These are phyloP conservation scores for Agrilus planipennis DNA, from an alignment of 1,140 invertebrate genomes.

Conservation along the genomic window DNA sequence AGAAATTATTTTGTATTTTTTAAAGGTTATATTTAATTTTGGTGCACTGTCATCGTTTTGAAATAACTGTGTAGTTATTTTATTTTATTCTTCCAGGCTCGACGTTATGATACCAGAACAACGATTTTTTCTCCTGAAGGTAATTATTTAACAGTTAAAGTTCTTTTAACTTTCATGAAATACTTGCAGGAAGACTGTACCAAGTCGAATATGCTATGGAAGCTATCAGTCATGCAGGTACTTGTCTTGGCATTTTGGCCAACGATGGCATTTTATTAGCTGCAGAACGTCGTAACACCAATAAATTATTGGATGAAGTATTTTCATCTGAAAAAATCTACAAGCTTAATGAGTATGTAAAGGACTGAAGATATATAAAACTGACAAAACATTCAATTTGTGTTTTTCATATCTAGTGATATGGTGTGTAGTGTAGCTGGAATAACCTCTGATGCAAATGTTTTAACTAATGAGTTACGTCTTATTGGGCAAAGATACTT, in stretches of 20 bases:
- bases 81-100: constrained; percentile 53
- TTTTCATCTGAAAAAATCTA: constrained; percentile 98
- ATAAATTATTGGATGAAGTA: constrained; percentile 95
- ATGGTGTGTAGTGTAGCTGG: constrained; percentile 99
- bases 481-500: constrained; percentile 90
- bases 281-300: constrained; percentile 92
- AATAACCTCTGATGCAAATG: constrained; percentile 98
- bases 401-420: constrained; percentile 47
- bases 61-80: background rate
- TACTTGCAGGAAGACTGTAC: constrained; percentile 81
- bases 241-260: constrained; percentile 92
- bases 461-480: constrained; percentile 92
- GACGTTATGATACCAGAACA: constrained; percentile 97
- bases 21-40: constrained; percentile 13
- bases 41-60: constrained; percentile 19
- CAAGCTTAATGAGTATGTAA: constrained; percentile 78
- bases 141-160: constrained; percentile 38
- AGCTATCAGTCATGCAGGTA: constrained; percentile 98
- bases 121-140: constrained; percentile 99
- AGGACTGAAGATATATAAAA: constrained; percentile 4
- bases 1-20: too few species aligned
- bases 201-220: constrained; percentile 99
- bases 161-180: constrained; percentile 14
- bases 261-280: constrained; percentile 95
- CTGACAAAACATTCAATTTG: background rate